A percentile compares a stretch with the other conserved stretches of the same genome.
These are phyloP conservation scores for Otolemur garnettii DNA, from an alignment of 2,113 vertebrate genomes.

Conservation along the genomic window DNA sequence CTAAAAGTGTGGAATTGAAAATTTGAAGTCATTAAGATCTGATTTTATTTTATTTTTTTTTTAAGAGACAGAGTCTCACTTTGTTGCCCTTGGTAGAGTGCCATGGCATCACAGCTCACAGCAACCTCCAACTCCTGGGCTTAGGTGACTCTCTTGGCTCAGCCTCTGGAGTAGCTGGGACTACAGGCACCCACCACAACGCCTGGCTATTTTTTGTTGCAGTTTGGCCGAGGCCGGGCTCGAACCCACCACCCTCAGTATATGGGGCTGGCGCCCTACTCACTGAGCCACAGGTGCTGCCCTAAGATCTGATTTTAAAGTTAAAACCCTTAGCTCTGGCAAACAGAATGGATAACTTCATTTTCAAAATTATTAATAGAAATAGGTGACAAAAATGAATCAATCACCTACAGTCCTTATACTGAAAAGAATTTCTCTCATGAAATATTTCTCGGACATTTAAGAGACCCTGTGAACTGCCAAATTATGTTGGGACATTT, in stretches of 20 bases:
- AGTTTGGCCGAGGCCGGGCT: too few relatives aligned
- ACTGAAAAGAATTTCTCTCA: slow-evolving; percentile 1
- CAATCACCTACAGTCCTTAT: neutral
- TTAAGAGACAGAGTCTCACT: too few relatives aligned
- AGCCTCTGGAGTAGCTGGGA: too few relatives aligned
- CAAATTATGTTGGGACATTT: neutral
- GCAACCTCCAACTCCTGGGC: too few relatives aligned
- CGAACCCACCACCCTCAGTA: too few relatives aligned
- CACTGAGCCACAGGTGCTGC: too few relatives aligned
- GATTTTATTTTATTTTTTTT: neutral
- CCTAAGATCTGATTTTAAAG: neutral
- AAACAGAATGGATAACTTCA: neutral
- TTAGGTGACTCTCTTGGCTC: too few relatives aligned
- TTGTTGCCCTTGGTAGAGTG: too few relatives aligned
- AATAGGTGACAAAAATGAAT: slow-evolving; percentile 38
- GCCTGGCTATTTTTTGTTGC: too few relatives aligned
- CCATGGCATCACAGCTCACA: too few relatives aligned
- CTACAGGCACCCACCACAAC: too few relatives aligned
- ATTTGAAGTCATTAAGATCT: neutral
- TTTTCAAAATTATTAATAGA: slow-evolving; percentile 44
- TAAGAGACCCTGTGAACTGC: neutral
- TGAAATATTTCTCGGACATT: slow-evolving; percentile 43
- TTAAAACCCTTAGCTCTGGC: neutral
- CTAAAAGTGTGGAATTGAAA: neutral
- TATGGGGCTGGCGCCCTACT: too few relatives aligned